Evolutionary conservation across 2,797 vertebrate species (phyloP), one percentile per base, ranked within the genome.

Genomic region (Ceryle rudis): DNA sequence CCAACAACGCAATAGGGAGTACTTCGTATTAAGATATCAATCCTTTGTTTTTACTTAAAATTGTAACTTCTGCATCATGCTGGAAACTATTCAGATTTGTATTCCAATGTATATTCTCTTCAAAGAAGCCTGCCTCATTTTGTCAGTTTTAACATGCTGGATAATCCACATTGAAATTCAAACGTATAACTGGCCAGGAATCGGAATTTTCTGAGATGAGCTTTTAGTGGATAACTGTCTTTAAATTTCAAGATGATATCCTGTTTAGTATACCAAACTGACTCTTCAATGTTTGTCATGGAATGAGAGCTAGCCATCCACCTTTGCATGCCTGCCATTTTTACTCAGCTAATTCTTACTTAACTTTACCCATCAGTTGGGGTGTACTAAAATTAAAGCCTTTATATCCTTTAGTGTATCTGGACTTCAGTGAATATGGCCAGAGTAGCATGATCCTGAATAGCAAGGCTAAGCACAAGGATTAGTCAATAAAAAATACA

Each of bases 351-450:
- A 44, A 47, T 33, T 75, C 26, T 89, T 41, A 14, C 11, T 35
- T 39, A 18, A 35, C 4, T 71, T 79, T 25, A 52, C 2, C 5
- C 33, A 46, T 35, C 23, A 51, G 3, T 13, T 1, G 0, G 19
- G 77, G 17, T 7, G 3, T 10, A 74, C 10, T 8, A 75, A 61
- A 15, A 75, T 22, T 11, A 55, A 80, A 83, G 5, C 7, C 6
- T 52, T 52, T 37, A 12, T 0, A 0, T 67, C 19, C 6, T 64
- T 65, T 26, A 17, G 5, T 47, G 4, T 46, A 14, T 23, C 19
- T 61, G 49, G 9, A 44, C 26, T 46, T 73, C 2, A 25, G 14
- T 51, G 14, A 73, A 21, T 21, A 23, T 6, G 2, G 4, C 13
- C 55, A 21, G 16, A 70, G 6, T 29, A 78, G 10, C 23, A 65